Percentiles rank a stretch among this genome's conserved stretches.
Evolutionary conservation across 2,888 invertebrate genomes (phyloP).

Genomic region (Sphaeridia pumilis): DNA sequence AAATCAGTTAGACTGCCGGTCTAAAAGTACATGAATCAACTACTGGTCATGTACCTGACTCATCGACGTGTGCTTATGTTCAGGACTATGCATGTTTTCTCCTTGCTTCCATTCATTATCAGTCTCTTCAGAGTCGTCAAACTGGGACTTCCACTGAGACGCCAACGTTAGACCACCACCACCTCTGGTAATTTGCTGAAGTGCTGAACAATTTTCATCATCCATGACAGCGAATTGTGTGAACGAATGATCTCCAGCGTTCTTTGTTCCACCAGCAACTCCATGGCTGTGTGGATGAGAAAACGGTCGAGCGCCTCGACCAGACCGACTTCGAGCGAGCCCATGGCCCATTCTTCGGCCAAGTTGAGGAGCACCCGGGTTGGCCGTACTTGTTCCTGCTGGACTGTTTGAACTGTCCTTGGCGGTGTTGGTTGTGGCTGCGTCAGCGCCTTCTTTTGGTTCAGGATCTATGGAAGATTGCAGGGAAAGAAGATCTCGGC

Average conservation of each 20-base stretch:
- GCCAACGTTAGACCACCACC: constrained; percentile 66
- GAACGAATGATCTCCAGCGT: constrained; percentile 59
- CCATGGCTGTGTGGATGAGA: constrained; percentile 34
- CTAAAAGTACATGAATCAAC: constrained; percentile 5
- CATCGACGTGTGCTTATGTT: constrained; percentile 41
- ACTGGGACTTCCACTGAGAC: constrained; percentile 91
- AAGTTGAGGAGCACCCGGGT: constrained; percentile 26
- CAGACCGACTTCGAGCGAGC: constrained; percentile 33
- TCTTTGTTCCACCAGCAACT: constrained; percentile 17
- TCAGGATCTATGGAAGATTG: constrained; percentile 36
- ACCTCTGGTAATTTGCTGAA: constrained; percentile 79
- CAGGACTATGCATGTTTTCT: constrained; percentile 53
- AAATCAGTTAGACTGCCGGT: background rate
- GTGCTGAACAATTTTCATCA: constrained; percentile 78
- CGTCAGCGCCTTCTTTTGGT: constrained; percentile 30
- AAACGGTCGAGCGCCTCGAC: constrained; percentile 31
- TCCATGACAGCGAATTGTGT: constrained; percentile 87
- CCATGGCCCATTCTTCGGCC: constrained; percentile 32
- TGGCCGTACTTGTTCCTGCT: constrained; percentile 17
- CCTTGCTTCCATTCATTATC: constrained; percentile 92
- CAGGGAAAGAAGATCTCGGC: constrained; percentile 32
- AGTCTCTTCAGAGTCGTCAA: constrained; percentile 87
- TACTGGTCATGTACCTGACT: constrained; percentile 25
- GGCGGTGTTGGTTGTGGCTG: background rate
- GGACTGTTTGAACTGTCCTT: constrained; percentile 13